A percentile compares a stretch with the other conserved stretches of the same genome.
These are phyloP conservation scores for Procavia capensis DNA, from an alignment of 2,113 vertebrate genomes.

Conservation along the genomic window DNA sequence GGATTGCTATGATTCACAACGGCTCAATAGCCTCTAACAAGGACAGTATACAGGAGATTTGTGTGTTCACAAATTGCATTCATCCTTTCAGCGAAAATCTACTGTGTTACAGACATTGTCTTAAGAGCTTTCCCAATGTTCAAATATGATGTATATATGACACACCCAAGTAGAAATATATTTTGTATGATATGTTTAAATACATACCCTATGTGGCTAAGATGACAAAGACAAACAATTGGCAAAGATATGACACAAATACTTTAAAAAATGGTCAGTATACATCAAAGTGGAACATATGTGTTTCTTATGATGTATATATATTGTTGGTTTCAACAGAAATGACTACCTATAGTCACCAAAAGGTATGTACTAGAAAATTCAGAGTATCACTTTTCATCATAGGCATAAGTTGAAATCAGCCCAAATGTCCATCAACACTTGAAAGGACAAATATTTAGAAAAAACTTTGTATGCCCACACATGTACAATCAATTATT, in stretches of 20 bases:
- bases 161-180: neutral
- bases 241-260: neutral
- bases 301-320: neutral
- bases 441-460: neutral
- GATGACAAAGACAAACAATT: constrained; percentile 8
- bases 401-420: neutral
- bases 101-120: neutral
- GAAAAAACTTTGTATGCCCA: neutral
- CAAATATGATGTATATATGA: neutral
- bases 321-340: neutral
- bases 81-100: neutral
- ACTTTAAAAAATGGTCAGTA: neutral
- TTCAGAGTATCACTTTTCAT: neutral
- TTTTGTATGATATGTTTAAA: neutral
- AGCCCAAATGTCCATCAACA: neutral
- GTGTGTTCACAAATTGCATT: neutral
- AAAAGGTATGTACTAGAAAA: neutral
- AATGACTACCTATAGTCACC: neutral
- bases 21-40: no score
- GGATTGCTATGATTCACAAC: no score
- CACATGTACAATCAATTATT: neutral
- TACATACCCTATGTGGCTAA: neutral
- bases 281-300: neutral
- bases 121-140: neutral
- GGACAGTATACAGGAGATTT: neutral